Percentiles rank a stretch among this genome's conserved stretches.
These are phyloP conservation scores for Syrrhaptes paradoxus DNA, from an alignment of 2,113 vertebrate species.

Conservation along the genomic window DNA sequence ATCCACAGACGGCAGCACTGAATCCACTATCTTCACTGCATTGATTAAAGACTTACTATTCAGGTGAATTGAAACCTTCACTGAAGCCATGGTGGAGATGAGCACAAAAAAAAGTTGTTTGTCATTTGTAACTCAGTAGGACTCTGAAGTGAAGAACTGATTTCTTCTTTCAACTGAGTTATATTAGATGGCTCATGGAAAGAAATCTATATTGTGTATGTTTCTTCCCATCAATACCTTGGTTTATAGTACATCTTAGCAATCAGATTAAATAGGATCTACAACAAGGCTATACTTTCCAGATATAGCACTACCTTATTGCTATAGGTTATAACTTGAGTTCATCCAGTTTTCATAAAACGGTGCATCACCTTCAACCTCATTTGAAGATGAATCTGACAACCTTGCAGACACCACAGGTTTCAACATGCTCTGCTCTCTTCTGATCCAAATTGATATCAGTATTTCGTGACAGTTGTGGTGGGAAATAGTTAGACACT, in stretches of 20 bases:
- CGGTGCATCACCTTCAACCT: background rate
- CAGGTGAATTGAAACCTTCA: conserved; percentile 19
- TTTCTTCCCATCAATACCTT: background rate
- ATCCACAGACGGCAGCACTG: background rate
- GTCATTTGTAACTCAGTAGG: background rate
- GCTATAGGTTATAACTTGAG: background rate
- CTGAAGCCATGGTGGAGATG: background rate
- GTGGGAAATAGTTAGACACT: background rate
- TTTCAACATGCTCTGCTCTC: background rate
- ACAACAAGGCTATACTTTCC: background rate
- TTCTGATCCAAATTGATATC: background rate
- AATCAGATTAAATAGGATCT: background rate
- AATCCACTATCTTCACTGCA: background rate
- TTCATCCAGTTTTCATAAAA: background rate
- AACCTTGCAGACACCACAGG: background rate
- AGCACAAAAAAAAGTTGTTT: conserved; percentile 17
- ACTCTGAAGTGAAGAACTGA: background rate
- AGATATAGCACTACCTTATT: background rate
- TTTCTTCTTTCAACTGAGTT: background rate
- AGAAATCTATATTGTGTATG: background rate
- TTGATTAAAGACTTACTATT: conserved; percentile 50
- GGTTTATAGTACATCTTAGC: background rate
- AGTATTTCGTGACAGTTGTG: background rate
- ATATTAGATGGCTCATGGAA: background rate
- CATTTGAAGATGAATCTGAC: background rate